Conservation (phyloP, 2,797 vertebrate species). For the Brachymystax lenok region DNA sequence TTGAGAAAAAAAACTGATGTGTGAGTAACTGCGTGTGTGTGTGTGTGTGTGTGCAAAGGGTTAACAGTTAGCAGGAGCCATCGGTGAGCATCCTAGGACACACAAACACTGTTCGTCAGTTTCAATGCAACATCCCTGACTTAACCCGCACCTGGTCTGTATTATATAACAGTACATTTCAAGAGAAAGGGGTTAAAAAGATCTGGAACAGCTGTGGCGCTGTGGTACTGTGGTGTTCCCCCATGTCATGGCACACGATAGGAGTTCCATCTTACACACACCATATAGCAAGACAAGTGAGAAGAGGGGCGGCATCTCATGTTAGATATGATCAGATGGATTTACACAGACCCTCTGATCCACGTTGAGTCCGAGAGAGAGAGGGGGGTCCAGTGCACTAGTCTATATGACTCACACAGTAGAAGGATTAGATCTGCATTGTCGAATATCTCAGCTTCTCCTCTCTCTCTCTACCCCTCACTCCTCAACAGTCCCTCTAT, state of each 20-base stretch:
- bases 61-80: conserved; percentile 14
- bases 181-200: conserved; percentile 8
- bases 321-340: conserved; percentile 7
- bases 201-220: neutral
- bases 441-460: neutral
- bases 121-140: conserved; percentile 9
- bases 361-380: conserved; percentile 4
- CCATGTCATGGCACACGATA: neutral
- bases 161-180: conserved; percentile 8
- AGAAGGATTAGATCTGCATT: conserved; percentile 4
- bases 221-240: neutral
- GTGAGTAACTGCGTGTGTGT: neutral
- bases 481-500: neutral
- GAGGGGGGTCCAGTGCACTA: neutral
- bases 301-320: neutral
- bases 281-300: neutral
- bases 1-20: neutral
- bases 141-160: conserved; percentile 2
- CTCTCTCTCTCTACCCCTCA: conserved; percentile 3
- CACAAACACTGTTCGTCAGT: conserved; percentile 10
- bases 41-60: neutral
- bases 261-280: neutral
- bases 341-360: conserved; percentile 19
- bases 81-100: conserved; percentile 1
- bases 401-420: conserved; percentile 2